Evolutionary conservation across 2,888 invertebrate species (phyloP), one percentile per base, ranked within the genome.

Genomic region (Cosmia trapezina): DNA sequence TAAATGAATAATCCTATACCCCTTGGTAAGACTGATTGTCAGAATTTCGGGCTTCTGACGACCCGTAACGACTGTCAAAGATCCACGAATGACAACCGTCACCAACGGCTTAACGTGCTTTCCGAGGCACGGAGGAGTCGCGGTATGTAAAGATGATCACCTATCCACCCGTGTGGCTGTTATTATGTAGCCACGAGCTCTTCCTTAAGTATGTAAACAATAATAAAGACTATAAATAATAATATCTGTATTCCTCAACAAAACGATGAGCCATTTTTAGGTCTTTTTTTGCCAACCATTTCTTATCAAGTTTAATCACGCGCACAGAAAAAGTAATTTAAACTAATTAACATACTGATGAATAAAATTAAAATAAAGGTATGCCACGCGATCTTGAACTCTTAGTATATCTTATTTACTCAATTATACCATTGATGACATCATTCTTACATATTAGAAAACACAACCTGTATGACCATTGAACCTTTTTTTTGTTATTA

Each of bases 361-460:
- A 79, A 62, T 65, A 11, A 57, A 51, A 68, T 59, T 66, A 33
- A 43, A 47, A 56, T 56, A 14, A 56, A 61, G 47, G 37, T 37
- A 37, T n/a, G 14, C 12, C 9, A 14, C n/a, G n/a, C 17, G 47
- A 80, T 75, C 68, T 80, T 84, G 84, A 84, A 73, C 76, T 66
- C 57, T 62, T 33, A 47, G 45, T 33, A 61, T 47, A 57, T 61
- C n/a, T 47, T 65, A 9, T 60, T 72, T 47, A 63, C 11, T 33
- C 49, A 37, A 77, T 69, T 72, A 60, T 60, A 57, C 17, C 9
- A 56, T 12, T 41, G 12, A 61, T 78, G 53, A 73, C 22, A 61
- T 77, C 45, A 71, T 62, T 1, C 5, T 61, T 28, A 33, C 6
- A 19, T 14, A 14, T 77, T 37, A 41, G 11, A 60, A n/a, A 14